phyloP scores from a whole-genome alignment of 2,888 invertebrate species.

The Mylabris sibirica region DNA sequence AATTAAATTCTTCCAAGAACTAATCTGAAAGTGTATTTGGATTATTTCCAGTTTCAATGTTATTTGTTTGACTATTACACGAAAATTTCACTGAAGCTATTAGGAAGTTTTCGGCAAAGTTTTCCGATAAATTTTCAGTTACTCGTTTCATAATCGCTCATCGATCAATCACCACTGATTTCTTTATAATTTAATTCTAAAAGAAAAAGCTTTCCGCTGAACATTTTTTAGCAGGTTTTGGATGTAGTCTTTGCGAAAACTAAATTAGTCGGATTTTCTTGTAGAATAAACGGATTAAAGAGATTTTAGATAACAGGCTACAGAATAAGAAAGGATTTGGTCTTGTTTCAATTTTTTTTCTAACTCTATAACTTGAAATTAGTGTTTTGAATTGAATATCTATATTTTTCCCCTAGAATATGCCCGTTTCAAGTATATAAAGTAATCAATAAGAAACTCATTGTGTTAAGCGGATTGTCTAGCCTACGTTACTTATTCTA shows the following conservation, averaged over 20 bases:
- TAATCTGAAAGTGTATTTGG: not conserved
- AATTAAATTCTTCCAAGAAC: not conserved
- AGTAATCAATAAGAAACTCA: not conserved
- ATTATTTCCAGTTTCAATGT: not conserved
- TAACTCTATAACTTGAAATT: not conserved
- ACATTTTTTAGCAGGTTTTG: not conserved
- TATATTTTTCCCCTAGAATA: too few species aligned
- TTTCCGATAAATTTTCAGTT: not conserved
- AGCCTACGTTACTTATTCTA: not conserved
- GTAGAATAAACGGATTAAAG: not conserved
- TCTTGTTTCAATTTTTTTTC: not conserved
- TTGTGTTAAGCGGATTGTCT: not conserved
- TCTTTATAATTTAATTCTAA: not conserved
- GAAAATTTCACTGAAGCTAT: not conserved
- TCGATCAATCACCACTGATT: not conserved
- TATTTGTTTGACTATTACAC: not conserved
- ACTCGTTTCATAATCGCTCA: not conserved
- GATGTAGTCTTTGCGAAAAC: not conserved
- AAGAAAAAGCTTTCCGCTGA: not conserved
- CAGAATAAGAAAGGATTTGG: not conserved
- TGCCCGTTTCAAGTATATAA: too few species aligned
- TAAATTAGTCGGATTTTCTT: not conserved
- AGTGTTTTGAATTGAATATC: too few species aligned
- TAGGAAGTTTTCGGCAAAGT: not conserved
- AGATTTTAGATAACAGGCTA: not conserved